Evolutionary conservation across 2,113 vertebrate genomes (phyloP).

Genomic region (Eidolon helvum): DNA sequence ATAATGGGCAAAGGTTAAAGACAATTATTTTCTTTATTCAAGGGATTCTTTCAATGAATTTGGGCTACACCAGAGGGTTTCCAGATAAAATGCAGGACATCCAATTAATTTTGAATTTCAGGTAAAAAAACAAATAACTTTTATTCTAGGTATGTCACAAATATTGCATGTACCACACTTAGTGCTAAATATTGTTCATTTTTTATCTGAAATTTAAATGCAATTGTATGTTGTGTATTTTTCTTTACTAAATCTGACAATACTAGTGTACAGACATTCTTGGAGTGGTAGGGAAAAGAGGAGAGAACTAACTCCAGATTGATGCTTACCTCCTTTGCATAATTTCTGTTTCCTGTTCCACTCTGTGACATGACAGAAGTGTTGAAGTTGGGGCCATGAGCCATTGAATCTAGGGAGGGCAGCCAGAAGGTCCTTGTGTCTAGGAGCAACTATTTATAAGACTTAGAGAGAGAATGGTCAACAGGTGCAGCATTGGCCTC

Average conservation of each 20-base stretch:
- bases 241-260: background rate
- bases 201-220: background rate
- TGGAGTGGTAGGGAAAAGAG: background rate
- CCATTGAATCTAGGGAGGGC: background rate
- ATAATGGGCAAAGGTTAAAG: background rate
- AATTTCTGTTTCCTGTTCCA: background rate
- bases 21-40: background rate
- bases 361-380: background rate
- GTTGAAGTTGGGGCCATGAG: fast-evolving
- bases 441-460: background rate
- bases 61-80: background rate
- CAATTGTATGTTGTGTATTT: background rate
- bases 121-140: background rate
- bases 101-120: background rate
- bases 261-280: background rate
- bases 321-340: background rate
- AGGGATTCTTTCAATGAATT: background rate
- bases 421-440: background rate
- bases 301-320: background rate
- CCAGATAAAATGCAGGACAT: background rate
- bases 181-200: background rate
- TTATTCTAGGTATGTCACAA: background rate
- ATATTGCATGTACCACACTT: background rate
- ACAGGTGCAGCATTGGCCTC: background rate
- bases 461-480: background rate